A percentile compares a stretch with the other conserved stretches of the same genome.
phyloP scores from a whole-genome alignment of 1,140 invertebrate genomes.

The Drosophila elegans region DNA sequence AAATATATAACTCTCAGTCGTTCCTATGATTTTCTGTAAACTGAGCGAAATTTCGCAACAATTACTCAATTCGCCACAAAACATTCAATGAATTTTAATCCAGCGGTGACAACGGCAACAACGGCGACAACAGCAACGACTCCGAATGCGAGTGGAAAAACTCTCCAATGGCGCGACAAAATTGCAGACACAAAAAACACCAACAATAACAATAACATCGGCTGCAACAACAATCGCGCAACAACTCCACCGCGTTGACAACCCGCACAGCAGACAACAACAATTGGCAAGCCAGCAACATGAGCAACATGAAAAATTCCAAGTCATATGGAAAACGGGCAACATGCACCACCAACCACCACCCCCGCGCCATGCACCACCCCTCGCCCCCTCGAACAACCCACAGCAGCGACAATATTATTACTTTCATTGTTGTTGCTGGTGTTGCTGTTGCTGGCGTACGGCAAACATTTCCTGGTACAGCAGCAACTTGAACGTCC shows the following conservation, averaged over 20 bases:
- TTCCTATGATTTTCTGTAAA: neutral
- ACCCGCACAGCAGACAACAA: slow-evolving; percentile 44
- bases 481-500: slow-evolving; percentile 53
- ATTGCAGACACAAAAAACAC: slow-evolving; percentile 53
- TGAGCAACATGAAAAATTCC: slow-evolving; percentile 54
- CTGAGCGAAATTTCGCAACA: slow-evolving; percentile 28
- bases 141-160: slow-evolving; percentile 25
- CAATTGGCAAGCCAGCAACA: slow-evolving; percentile 45
- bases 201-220: slow-evolving; percentile 16
- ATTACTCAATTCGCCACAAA: slow-evolving; percentile 48
- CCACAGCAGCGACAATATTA: slow-evolving; percentile 69
- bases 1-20: neutral
- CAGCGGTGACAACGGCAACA: slow-evolving; percentile 23
- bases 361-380: slow-evolving; percentile 2
- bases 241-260: slow-evolving; percentile 58
- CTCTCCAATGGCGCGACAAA: slow-evolving; percentile 52
- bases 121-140: slow-evolving; percentile 11
- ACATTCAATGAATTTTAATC: slow-evolving; percentile 49
- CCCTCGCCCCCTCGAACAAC: slow-evolving; percentile 25
- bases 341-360: slow-evolving; percentile 42
- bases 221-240: slow-evolving; percentile 13
- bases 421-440: slow-evolving; percentile 66
- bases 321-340: slow-evolving; percentile 62
- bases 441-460: slow-evolving; percentile 28
- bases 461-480: slow-evolving; percentile 76